phyloP scores from a whole-genome alignment of 2,113 vertebrate genomes.

The Hippocampus comes region DNA sequence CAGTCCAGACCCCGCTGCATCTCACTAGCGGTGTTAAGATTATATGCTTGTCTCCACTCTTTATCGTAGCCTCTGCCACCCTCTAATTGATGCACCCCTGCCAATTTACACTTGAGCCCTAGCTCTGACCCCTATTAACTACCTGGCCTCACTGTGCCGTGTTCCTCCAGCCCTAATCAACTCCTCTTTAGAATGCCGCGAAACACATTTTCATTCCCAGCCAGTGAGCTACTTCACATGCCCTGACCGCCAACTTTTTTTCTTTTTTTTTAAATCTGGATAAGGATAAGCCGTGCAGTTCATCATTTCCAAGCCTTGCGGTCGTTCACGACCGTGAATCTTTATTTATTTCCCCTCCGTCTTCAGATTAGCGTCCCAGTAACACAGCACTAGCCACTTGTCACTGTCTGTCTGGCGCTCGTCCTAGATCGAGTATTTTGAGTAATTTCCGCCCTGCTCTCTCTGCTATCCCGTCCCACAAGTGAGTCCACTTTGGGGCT shows the following conservation, averaged over 20 bases:
- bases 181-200: slow-evolving; percentile 64
- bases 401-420: slow-evolving; percentile 63
- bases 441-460: slow-evolving; percentile 61
- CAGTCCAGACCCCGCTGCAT: slow-evolving; percentile 39
- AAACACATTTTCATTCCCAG: slow-evolving; percentile 69
- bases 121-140: slow-evolving; percentile 79
- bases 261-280: slow-evolving; percentile 14
- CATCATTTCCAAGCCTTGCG: slow-evolving; percentile 44
- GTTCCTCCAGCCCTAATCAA: slow-evolving; percentile 67
- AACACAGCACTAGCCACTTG: slow-evolving; percentile 53
- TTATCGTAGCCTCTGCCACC: slow-evolving; percentile 72
- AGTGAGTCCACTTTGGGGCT: slow-evolving; percentile 45
- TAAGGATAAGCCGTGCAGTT: slow-evolving; percentile 41
- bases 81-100: slow-evolving; percentile 80
- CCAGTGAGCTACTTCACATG: slow-evolving; percentile 40
- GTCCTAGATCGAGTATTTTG: slow-evolving; percentile 68
- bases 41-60: slow-evolving; percentile 65
- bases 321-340: slow-evolving; percentile 41
- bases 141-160: slow-evolving; percentile 68
- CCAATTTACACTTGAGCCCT: slow-evolving; percentile 79
- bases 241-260: slow-evolving; percentile 59
- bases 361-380: slow-evolving; percentile 54
- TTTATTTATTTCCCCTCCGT: slow-evolving; percentile 38
- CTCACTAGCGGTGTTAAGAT: slow-evolving; percentile 56
- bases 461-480: slow-evolving; percentile 45